A percentile compares a stretch with the other conserved stretches of the same genome.
Conservation (phyloP, 2,113 vertebrate genomes). For the Pygoscelis adeliae region DNA sequence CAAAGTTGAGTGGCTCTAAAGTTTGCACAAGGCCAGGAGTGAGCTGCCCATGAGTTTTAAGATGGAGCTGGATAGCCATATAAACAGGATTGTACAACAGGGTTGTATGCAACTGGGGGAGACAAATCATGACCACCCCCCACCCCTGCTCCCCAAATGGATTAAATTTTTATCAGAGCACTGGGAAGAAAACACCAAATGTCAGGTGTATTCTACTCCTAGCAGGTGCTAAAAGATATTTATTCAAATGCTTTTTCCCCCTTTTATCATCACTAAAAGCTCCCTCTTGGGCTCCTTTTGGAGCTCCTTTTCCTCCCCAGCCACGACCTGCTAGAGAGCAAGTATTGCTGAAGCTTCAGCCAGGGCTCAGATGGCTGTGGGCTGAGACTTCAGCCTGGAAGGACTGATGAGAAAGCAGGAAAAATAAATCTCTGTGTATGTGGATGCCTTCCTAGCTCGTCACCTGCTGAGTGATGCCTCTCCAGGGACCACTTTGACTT, state of each 20-base stretch:
- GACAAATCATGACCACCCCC: neutral
- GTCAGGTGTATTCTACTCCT: neutral
- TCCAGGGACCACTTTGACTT: neutral
- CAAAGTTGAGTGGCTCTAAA: neutral
- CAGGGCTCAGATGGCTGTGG: neutral
- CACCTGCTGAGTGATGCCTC: neutral
- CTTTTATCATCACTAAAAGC: neutral
- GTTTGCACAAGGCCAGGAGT: neutral
- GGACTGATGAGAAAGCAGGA: neutral
- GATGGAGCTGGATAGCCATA: neutral
- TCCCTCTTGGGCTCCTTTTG: neutral
- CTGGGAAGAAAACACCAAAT: neutral
- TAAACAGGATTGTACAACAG: neutral
- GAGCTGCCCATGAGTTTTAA: neutral
- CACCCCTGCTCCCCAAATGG: neutral
- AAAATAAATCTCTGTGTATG: neutral
- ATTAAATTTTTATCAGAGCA: neutral
- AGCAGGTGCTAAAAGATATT: neutral
- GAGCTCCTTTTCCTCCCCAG: neutral
- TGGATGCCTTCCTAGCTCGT: neutral
- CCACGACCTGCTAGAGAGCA: neutral
- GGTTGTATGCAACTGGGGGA: neutral
- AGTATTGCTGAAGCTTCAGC: neutral
- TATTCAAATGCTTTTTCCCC: rapidly evolving
- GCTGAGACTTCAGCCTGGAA: neutral